These are phyloP conservation scores for Strigamia crassipes DNA, from an alignment of 2,888 invertebrate genomes.

Conservation along the genomic window DNA sequence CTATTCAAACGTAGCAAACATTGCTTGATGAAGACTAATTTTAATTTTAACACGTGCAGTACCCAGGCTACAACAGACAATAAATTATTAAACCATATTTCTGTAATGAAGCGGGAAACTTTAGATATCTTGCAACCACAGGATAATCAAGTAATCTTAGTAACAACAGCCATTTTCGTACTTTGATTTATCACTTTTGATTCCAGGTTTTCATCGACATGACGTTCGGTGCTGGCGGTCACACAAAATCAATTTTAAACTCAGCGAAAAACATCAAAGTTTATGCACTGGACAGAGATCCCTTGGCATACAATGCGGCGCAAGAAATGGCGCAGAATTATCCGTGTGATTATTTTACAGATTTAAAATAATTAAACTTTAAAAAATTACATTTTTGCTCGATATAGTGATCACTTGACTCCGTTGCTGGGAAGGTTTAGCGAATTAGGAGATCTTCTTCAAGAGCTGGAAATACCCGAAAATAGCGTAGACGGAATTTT, in stretches of 20 bases:
- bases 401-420: slow-evolving; percentile 65
- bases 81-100: slow-evolving; percentile 64
- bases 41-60: neutral
- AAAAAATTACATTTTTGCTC: neutral
- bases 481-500: slow-evolving; percentile 80
- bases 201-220: slow-evolving; percentile 78
- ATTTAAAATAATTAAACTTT: neutral
- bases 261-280: slow-evolving; percentile 69
- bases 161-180: neutral
- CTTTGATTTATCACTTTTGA: neutral
- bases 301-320: slow-evolving; percentile 73
- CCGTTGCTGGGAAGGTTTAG: slow-evolving; percentile 89
- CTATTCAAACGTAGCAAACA: too few relatives aligned
- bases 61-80: neutral
- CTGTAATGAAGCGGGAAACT: slow-evolving; percentile 76
- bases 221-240: slow-evolving; percentile 97
- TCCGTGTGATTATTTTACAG: slow-evolving; percentile 59
- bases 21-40: neutral
- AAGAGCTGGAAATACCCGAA: slow-evolving; percentile 63
- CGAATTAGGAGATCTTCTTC: slow-evolving; percentile 74
- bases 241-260: slow-evolving; percentile 75
- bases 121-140: slow-evolving; percentile 69
- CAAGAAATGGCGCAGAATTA: slow-evolving; percentile 68
- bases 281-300: slow-evolving; percentile 86
- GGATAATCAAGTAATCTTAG: slow-evolving; percentile 57